Conservation (phyloP, 1,140 invertebrate species). For the Tetraneura akinire region DNA sequence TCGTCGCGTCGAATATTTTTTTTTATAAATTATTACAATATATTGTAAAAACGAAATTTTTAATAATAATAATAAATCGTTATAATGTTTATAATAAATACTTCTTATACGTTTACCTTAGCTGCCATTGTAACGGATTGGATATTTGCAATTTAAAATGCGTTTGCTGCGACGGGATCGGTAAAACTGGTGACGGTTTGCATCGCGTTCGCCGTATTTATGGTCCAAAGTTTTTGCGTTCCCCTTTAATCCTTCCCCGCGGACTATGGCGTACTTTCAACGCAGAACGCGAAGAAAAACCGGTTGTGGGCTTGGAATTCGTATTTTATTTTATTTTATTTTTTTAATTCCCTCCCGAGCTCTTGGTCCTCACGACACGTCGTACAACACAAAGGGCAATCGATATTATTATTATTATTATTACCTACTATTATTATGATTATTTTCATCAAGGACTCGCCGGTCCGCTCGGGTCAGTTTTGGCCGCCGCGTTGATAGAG, state of each 20-base stretch:
- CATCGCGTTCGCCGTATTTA: neutral
- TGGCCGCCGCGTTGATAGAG: neutral
- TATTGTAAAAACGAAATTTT: too few relatives aligned
- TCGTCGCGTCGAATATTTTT: too few relatives aligned
- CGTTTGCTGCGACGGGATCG: neutral
- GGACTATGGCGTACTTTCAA: constrained; percentile 5
- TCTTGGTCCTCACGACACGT: neutral
- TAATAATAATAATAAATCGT: too few relatives aligned
- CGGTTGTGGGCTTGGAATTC: neutral
- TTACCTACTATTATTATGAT: too few relatives aligned
- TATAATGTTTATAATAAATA: too few relatives aligned
- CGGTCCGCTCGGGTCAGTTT: constrained; percentile 24
- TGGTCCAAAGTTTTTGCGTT: neutral
- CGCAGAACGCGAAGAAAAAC: constrained; percentile 4
- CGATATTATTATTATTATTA: too few relatives aligned
- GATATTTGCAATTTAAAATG: neutral
- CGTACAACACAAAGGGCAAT: neutral
- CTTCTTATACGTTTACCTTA: constrained; percentile 11
- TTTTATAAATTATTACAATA: too few relatives aligned
- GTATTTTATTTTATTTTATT: too few relatives aligned
- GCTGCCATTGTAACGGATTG: constrained; percentile 23
- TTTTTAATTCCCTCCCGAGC: neutral
- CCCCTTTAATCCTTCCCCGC: constrained; percentile 3
- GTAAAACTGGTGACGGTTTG: neutral
- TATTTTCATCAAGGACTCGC: neutral